Base-by-base conservation (phyloP, 2,888 invertebrate species). In the Ashinkailepas kermadecensis region DNA sequence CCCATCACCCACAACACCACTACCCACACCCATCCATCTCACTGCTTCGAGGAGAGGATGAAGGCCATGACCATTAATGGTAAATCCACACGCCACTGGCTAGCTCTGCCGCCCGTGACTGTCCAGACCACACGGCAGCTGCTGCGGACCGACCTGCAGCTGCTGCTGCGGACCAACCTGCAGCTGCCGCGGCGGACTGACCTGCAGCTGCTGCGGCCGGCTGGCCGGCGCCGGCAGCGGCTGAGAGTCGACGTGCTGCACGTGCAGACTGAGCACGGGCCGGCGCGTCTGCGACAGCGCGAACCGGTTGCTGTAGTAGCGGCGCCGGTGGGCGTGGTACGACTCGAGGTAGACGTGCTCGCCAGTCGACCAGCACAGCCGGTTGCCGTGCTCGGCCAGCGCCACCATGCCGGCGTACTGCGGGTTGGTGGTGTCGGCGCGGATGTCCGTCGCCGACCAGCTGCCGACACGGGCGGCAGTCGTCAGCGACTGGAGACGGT, bases 321-420 rank as follows among this genome's bases (percentile, higher is more conserved):
- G 6, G 18, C 54, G 18, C 18, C 74, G 74, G 56, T 74, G 56
- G 56, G 74, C 54, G 15, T 21, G 74, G 74, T 56, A 74, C 74
- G 74, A 6, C 74, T 96, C 96, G 21, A 91, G 91, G 79, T 93
- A 89, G 84, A 95, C 91, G 86, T 92, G 91, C 81, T 90, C 89
- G 0, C 94, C 94, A 86, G 94, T 93, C 0, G 94, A 95, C 95
- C 95, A 96, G 86, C 94, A 95, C 86, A 95, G 95, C 18, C 93
- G 89, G 12, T 93, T 93, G 86, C 93, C 92, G 9, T 92, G 92
- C 86, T 91, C 91, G 0, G 93, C 92, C 83, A 95, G 89, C 10
- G 95, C 95, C 13, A 92, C 89, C 0, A 94, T 94, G 81, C 92
- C 91, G 82, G 90, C 89, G 86, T 95, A 93, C 88, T 92, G 92